Conservation (phyloP, 23 tunicate genomes). For the Styela clava region DNA sequence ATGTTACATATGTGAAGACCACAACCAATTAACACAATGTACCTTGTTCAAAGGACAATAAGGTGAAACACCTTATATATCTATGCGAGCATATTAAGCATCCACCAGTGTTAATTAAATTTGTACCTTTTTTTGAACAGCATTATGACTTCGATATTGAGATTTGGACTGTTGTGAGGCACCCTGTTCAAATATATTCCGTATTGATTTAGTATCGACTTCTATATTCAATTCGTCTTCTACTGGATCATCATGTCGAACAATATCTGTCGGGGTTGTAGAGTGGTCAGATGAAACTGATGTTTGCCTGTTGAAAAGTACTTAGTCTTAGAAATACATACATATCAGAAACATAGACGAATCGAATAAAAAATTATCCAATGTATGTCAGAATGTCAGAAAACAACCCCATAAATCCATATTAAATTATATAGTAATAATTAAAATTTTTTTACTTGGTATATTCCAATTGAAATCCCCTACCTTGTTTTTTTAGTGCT, state of each 20-base stretch:
- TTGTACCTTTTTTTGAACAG: not conserved
- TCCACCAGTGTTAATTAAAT: too few species aligned
- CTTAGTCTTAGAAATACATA: not conserved
- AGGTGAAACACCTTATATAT: too few species aligned
- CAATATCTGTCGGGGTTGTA: constrained; percentile 27
- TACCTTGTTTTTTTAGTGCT: constrained; percentile 5
- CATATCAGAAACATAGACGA: not conserved
- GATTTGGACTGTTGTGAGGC: not conserved
- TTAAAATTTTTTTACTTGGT: too few species aligned
- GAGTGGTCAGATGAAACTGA: constrained; percentile 13
- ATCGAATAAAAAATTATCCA: not conserved
- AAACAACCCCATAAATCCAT: not conserved
- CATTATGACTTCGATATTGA: not conserved
- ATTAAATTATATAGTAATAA: not conserved
- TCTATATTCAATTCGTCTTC: constrained; percentile 28
- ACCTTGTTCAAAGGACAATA: too few species aligned
- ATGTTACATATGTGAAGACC: too few species aligned
- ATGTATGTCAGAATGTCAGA: not conserved
- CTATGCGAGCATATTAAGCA: too few species aligned
- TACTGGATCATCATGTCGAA: constrained; percentile 47
- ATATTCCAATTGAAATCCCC: not conserved
- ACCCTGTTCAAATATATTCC: constrained; percentile 45
- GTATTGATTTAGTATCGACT: constrained; percentile 38
- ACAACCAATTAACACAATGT: too few species aligned
- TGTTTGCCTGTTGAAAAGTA: constrained; percentile 6